Evolutionary conservation across 2,888 invertebrate species (phyloP).

Genomic region (Gastrophysa polygoni): DNA sequence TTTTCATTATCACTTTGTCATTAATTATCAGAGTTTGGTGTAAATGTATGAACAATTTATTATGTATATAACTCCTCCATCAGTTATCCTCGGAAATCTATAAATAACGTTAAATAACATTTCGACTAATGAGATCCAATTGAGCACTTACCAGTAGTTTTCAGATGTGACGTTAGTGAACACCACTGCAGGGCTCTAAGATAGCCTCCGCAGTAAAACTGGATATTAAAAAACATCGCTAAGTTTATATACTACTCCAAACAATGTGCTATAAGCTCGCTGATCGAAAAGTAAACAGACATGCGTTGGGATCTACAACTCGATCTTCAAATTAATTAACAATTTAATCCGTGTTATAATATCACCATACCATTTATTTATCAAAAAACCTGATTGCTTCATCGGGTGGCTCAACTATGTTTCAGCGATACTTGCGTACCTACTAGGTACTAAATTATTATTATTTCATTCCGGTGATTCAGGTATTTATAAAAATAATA

Average conservation of each 20-base stretch:
- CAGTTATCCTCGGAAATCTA: background rate
- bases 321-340: constrained; percentile 39
- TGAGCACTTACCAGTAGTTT: constrained; percentile 45
- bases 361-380: background rate
- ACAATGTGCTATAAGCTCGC: constrained; percentile 49
- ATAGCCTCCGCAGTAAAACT: constrained; percentile 52
- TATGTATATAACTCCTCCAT: background rate
- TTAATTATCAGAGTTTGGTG: background rate
- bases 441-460: too few species aligned
- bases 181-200: constrained; percentile 51
- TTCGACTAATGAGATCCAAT: background rate
- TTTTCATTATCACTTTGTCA: background rate
- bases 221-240: constrained; percentile 47
- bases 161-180: constrained; percentile 44
- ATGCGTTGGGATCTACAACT: constrained; percentile 43
- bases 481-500: too few species aligned
- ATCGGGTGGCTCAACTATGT: too few species aligned
- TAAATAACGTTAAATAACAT: background rate
- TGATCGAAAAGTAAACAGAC: constrained; percentile 52
- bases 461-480: too few species aligned
- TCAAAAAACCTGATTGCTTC: too few species aligned
- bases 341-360: constrained; percentile 41
- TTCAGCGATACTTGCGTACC: too few species aligned
- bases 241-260: constrained; percentile 51
- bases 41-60: background rate